Evolutionary conservation across 2,888 invertebrate species (phyloP), one percentile per base, ranked within the genome.

Genomic region (Erynnis tages): DNA sequence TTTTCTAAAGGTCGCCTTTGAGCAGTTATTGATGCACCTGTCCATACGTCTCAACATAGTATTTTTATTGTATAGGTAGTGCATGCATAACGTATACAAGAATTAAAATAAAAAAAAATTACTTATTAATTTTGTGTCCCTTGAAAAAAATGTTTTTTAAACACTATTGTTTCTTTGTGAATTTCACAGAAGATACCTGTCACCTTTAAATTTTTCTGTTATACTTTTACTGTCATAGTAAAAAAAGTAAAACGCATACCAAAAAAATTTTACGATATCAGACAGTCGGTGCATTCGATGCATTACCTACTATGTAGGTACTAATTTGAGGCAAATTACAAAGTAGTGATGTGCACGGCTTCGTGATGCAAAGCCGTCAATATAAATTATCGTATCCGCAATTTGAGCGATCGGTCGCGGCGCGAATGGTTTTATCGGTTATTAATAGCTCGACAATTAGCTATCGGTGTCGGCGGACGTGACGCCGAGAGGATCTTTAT

Each of bases 361-460:
- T 45, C 23, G 44, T 41, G 21, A 35, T 25, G 35, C 54, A 53
- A 59, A 56, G 60, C 56, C 59, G 62, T 67, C 65, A 58, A 61
- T 57, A 66, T 70, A 74, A 78, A 76, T 76, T 68, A 71, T 69
- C 67, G 61, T 69, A 71, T 76, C 70, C 71, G 73, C 72, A 76
- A 69, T 72, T 73, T 71, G 72, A 74, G 58, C 67, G 71, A 73
- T 74, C 65, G 61, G 63, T 65, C 61, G 63, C 65, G 62, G 63
- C 73, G 71, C 73, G 69, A 74, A 79, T 72, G 66, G 64, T 71
- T 74, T 76, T 79, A 79, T 77, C 70, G 71, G 63, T 67, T 71
- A 74, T 77, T 79, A 79, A 74, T 77, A 67, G 66, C 59, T 66
- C 59, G 56, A 65, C 70, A 73, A 79, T 79, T 79, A 77, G 66